These are phyloP conservation scores for Prosapia bicincta DNA, from an alignment of 2,888 invertebrate species.

Conservation along the genomic window DNA sequence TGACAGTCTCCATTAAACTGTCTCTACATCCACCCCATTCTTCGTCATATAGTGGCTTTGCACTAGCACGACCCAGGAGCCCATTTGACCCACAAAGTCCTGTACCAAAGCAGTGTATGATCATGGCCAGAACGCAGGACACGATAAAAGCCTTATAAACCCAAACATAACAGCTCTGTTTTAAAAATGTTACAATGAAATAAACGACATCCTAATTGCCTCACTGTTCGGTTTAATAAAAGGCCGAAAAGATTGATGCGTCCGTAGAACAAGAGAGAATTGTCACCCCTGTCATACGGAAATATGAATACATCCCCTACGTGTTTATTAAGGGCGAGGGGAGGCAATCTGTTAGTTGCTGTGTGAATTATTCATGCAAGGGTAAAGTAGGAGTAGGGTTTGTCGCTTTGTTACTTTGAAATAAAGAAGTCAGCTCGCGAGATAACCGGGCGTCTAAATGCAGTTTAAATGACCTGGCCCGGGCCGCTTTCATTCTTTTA, in stretches of 20 bases:
- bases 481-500: background rate
- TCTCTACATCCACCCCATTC: too few species aligned
- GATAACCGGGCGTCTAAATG: background rate
- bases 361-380: background rate
- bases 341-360: conserved; percentile 20
- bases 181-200: background rate
- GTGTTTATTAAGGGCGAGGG: conserved; percentile 25
- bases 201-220: background rate
- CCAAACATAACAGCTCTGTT: too few species aligned
- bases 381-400: background rate
- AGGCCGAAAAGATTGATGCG: background rate
- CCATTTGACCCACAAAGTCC: too few species aligned
- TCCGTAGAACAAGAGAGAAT: background rate
- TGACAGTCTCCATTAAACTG: too few species aligned
- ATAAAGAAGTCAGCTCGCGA: background rate
- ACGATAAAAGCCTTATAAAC: too few species aligned
- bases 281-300: conserved; percentile 21
- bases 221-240: background rate
- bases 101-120: too few species aligned
- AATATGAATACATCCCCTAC: conserved; percentile 25
- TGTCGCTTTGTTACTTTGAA: background rate
- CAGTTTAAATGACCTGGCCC: background rate
- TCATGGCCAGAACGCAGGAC: too few species aligned
- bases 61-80: too few species aligned
- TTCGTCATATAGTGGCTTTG: too few species aligned